Evolutionary conservation across 2,797 vertebrate genomes (phyloP).

Genomic region (Anolis apletophallus): DNA sequence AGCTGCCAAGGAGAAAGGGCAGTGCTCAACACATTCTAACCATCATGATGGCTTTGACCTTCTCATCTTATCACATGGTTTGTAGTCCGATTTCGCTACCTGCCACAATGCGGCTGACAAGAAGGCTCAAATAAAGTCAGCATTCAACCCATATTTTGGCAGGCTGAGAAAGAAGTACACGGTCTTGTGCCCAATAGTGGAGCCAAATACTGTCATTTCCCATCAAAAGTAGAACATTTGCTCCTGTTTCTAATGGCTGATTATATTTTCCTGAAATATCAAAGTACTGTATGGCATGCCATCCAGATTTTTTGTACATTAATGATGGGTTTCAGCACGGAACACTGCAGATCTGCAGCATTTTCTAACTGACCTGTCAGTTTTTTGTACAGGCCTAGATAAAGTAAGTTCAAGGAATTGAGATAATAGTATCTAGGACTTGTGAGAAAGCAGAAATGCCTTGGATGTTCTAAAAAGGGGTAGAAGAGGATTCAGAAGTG

Average conservation of each 20-base stretch:
- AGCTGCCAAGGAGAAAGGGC: conserved; percentile 62
- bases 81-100: conserved; percentile 51
- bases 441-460: background rate
- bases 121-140: conserved; percentile 48
- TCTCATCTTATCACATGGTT: conserved; percentile 43
- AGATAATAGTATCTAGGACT: background rate
- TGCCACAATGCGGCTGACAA: conserved; percentile 48
- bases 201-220: conserved; percentile 38
- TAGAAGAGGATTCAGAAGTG: background rate
- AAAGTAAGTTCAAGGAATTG: background rate
- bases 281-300: background rate
- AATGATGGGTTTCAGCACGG: background rate
- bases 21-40: conserved; percentile 54
- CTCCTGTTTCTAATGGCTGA: background rate
- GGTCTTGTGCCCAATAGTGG: conserved; percentile 38
- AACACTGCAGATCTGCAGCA: background rate
- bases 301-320: conserved; percentile 1
- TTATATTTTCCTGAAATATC: background rate
- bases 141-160: conserved; percentile 25
- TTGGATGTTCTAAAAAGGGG: conserved; percentile 6
- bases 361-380: background rate
- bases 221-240: conserved; percentile 7
- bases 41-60: conserved; percentile 55
- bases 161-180: conserved; percentile 17
- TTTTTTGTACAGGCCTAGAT: background rate